These are phyloP conservation scores for Pseudococcus jackbeardsleyi DNA, from an alignment of 2,888 invertebrate species.

Conservation along the genomic window DNA sequence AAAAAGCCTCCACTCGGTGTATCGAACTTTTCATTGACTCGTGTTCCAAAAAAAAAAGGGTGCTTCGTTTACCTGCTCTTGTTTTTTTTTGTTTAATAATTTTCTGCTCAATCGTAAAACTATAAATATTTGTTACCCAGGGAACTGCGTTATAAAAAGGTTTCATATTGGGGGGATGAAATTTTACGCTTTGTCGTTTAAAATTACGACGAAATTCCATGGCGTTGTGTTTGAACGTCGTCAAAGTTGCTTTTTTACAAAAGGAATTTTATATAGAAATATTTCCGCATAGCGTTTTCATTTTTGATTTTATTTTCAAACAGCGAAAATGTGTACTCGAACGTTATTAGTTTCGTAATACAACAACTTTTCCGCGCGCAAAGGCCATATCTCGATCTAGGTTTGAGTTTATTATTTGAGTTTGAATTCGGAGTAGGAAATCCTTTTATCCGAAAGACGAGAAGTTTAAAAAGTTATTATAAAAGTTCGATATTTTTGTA, in stretches of 20 bases:
- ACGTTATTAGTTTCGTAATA: background rate
- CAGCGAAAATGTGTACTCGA: background rate
- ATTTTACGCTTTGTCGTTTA: conserved; percentile 26
- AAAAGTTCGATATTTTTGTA: background rate
- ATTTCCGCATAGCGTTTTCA: conserved; percentile 25
- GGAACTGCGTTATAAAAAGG: conserved; percentile 13
- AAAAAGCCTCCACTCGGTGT: background rate
- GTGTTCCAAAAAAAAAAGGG: background rate
- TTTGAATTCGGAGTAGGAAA: background rate
- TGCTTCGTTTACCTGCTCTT: background rate
- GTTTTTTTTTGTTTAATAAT: conserved; percentile 6
- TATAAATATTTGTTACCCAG: conserved; percentile 21
- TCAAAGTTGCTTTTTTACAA: conserved; percentile 26
- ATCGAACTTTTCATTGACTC: background rate
- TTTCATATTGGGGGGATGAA: background rate
- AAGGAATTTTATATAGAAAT: conserved; percentile 11
- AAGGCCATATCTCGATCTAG: background rate
- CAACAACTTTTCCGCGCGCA: conserved; percentile 2
- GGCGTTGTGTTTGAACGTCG: conserved; percentile 4
- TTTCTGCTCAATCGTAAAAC: background rate
- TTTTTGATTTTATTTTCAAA: conserved; percentile 35
- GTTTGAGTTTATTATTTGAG: conserved; percentile 28
- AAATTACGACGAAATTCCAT: conserved; percentile 23
- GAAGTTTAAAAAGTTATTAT: conserved; percentile 13
- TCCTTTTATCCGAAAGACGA: background rate